Evolutionary conservation across 2,888 invertebrate species (phyloP), one percentile per base, ranked within the genome.

Genomic region (Apodemia mormo): DNA sequence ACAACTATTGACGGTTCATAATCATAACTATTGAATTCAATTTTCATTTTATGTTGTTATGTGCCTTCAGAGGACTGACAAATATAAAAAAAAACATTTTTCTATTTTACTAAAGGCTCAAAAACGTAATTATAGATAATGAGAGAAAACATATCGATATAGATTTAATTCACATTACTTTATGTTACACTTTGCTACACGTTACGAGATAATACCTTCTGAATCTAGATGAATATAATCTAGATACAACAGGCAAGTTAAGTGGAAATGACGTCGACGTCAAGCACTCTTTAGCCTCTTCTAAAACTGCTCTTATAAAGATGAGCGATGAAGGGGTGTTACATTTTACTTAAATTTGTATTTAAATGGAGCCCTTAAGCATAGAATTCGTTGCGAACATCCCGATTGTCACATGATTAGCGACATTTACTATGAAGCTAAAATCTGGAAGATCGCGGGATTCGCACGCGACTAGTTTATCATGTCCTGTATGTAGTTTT

Each of bases 241-340:
- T 75, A 80, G 85, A 82, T 86, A 87, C 89, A 89, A 88, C 87
- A 87, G 79, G 82, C 81, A 78, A 81, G 82, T 82, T 79, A 81
- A 85, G 82, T 81, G 78, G 80, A 79, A 84, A 80, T 84, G 85
- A 84, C 83, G 86, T 82, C 85, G 82, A 80, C 80, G 81, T 83
- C 56, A 75, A 90, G 90, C 72, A 84, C 87, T 73, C 87, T 88
- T 76, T 75, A 80, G 79, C 76, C 86, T 80, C 90, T 90, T 77
- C 77, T 82, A 83, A 82, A 87, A 88, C 86, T 88, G 90, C 88
- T 89, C 88, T 84, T 83, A 14, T 88, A 85, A 81, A 80, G 83
- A 83, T 85, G 82, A 82, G 84, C 82, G 82, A 82, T 85, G 87
- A 85, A 82, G 82, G 84, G 54, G 61, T 64, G 61, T 64, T 64